phyloP scores from a whole-genome alignment of 2,888 invertebrate genomes.

The Autographa gamma region DNA sequence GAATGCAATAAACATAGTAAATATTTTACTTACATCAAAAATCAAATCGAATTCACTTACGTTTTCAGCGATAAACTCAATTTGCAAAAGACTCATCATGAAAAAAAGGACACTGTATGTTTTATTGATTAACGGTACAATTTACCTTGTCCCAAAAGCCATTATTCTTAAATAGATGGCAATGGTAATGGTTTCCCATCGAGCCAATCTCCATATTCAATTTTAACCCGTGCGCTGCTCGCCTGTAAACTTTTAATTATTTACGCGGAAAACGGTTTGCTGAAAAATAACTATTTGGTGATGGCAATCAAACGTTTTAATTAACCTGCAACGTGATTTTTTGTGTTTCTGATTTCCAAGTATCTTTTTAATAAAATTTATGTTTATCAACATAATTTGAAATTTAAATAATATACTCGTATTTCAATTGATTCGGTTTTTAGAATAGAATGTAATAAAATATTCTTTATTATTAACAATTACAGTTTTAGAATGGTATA shows the following conservation, averaged over 20 bases:
- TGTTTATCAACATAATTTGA: neutral
- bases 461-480: no score
- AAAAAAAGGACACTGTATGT: no score
- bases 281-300: constrained; percentile 15
- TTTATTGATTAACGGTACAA: neutral
- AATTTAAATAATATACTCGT: no score
- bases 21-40: no score
- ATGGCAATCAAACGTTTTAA: constrained; percentile 29
- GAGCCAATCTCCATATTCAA: constrained; percentile 44
- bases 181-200: neutral
- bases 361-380: no score
- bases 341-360: neutral
- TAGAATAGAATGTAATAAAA: no score
- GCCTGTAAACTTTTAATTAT: constrained; percentile 26
- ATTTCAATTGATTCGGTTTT: no score
- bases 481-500: no score
- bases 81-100: no score
- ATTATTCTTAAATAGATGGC: neutral
- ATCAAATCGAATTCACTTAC: no score
- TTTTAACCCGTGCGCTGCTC: constrained; percentile 32
- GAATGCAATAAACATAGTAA: no score
- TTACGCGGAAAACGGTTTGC: neutral
- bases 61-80: no score
- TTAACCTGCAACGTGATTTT: constrained; percentile 5
- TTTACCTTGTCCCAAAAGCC: neutral